phyloP scores from a whole-genome alignment of 2,797 vertebrate genomes.

The Sebastes hopkinsi region DNA sequence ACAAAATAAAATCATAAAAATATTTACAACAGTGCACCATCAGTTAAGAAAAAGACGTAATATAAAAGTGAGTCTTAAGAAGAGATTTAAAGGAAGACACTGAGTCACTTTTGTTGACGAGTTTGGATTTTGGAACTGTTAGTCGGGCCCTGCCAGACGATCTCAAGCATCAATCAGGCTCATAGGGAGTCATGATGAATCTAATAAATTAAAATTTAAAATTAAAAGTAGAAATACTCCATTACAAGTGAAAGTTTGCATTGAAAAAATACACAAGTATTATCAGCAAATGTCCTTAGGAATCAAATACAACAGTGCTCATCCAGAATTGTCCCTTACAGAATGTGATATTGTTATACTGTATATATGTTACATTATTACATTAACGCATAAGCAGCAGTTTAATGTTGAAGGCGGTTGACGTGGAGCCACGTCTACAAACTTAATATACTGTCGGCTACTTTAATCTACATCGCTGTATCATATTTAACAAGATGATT shows the following conservation, averaged over 20 bases:
- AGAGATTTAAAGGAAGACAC: too few relatives aligned
- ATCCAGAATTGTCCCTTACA: not conserved
- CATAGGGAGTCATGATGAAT: too few relatives aligned
- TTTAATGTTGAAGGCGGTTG: not conserved
- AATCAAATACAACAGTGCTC: not conserved
- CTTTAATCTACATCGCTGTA: not conserved
- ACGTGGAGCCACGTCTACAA: not conserved
- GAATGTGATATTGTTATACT: not conserved
- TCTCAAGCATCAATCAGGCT: too few relatives aligned
- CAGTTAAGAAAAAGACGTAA: too few relatives aligned
- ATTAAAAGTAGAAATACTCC: not conserved
- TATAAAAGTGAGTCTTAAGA: too few relatives aligned
- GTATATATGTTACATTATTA: not conserved
- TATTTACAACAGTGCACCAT: too few relatives aligned
- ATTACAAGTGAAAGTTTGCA: not conserved
- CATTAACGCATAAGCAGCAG: not conserved
- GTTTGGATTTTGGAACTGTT: too few relatives aligned
- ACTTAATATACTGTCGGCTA: not conserved
- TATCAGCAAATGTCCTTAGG: not conserved
- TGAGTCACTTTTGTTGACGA: too few relatives aligned
- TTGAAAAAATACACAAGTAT: not conserved
- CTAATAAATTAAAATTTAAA: too few relatives aligned
- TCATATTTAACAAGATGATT: not conserved
- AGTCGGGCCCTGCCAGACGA: too few relatives aligned
- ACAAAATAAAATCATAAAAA: too few relatives aligned